Evolutionary conservation across 30 jellyfish, hydroid and myxozoan species (phyloP).

Genomic region (Haliclystus octoradiatus): DNA sequence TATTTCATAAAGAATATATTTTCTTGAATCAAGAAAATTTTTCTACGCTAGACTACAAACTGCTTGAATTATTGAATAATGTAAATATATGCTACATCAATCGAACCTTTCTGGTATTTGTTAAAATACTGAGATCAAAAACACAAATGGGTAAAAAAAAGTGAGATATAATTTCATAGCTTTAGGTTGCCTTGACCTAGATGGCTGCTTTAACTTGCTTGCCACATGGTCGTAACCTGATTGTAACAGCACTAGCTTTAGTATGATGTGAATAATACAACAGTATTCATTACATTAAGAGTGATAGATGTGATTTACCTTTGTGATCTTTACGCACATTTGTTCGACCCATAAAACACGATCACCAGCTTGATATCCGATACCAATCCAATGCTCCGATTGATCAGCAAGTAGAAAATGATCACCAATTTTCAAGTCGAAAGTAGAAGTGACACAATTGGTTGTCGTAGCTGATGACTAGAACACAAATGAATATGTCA

Average conservation of each 20-base stretch:
- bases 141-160: background rate
- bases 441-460: too few species aligned
- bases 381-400: slow-evolving; percentile 69
- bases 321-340: slow-evolving; percentile 29
- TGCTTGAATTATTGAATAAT: too few species aligned
- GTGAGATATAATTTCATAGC: background rate
- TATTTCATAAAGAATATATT: too few species aligned
- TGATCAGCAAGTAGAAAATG: slow-evolving; percentile 47
- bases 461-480: too few species aligned
- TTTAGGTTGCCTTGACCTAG: background rate
- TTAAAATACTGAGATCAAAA: background rate
- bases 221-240: background rate
- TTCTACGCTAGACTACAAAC: too few species aligned
- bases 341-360: too few species aligned
- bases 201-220: slow-evolving; percentile 1
- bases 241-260: background rate
- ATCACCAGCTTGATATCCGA: slow-evolving; percentile 95
- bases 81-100: too few species aligned
- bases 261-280: slow-evolving; percentile 1
- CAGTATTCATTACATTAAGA: too few species aligned
- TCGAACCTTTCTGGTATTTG: too few species aligned
- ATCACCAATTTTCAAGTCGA: slow-evolving; percentile 43
- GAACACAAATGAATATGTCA: too few species aligned
- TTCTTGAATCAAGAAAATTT: too few species aligned
- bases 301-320: too few species aligned